Percentiles rank a stretch among this genome's conserved stretches.
These are phyloP conservation scores for Lasiommata megera DNA, from an alignment of 2,888 invertebrate species.

Conservation along the genomic window DNA sequence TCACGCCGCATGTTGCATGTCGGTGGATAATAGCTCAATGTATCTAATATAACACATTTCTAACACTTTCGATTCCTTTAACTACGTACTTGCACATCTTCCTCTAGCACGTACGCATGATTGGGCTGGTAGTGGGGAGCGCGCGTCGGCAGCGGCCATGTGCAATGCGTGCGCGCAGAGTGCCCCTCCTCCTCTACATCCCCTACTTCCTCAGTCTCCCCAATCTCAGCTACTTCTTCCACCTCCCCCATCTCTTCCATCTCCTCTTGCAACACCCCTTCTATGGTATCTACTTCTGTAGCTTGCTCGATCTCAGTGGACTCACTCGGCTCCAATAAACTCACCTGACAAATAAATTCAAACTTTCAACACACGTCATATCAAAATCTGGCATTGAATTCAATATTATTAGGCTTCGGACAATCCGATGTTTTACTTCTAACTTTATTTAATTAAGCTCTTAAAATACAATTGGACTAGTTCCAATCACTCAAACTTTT, in stretches of 20 bases:
- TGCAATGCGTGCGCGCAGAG: constrained; percentile 72
- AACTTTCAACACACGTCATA: too few species aligned
- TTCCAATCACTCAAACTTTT: too few species aligned
- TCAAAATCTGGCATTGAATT: too few species aligned
- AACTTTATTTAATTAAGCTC: too few species aligned
- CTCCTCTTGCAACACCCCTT: neutral
- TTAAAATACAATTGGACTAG: too few species aligned
- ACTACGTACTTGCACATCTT: constrained; percentile 46
- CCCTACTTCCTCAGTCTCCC: constrained; percentile 10
- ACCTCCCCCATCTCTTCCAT: constrained; percentile 13
- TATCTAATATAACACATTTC: too few species aligned
- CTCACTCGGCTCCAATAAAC: constrained; percentile 24
- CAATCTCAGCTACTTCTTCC: constrained; percentile 37
- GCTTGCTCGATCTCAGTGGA: neutral
- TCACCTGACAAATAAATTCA: constrained; percentile 27
- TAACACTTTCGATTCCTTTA: too few species aligned
- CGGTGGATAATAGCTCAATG: too few species aligned
- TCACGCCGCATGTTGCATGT: too few species aligned
- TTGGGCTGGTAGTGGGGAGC: constrained; percentile 25
- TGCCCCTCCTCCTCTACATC: constrained; percentile 38
- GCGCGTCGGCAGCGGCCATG: constrained; percentile 62
- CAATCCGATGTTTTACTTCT: too few species aligned
- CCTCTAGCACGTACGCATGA: constrained; percentile 45
- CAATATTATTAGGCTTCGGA: too few species aligned
- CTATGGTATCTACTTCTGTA: neutral